Percentiles rank a stretch among this genome's conserved stretches.
These are phyloP conservation scores for Thymelicus sylvestris DNA, from an alignment of 2,888 invertebrate genomes.

Conservation along the genomic window DNA sequence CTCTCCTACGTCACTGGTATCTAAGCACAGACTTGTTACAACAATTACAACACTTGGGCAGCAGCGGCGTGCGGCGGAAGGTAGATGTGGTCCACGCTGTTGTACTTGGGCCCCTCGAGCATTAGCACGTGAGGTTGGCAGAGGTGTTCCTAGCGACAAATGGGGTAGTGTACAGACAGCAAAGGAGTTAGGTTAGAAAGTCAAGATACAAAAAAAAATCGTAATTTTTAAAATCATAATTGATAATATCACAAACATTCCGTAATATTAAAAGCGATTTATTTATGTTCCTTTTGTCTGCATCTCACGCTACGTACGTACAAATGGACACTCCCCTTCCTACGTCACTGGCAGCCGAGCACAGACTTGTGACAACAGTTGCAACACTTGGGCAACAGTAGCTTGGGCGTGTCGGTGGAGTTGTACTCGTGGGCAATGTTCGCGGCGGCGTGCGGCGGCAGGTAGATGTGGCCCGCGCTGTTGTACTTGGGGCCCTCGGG, in stretches of 20 bases:
- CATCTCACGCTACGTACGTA: too few species aligned
- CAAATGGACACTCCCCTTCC: too few species aligned
- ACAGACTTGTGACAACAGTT: constrained; percentile 75
- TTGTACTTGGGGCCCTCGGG: constrained; percentile 66
- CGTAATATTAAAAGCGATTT: too few species aligned
- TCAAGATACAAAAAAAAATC: too few species aligned
- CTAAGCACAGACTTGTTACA: constrained; percentile 73
- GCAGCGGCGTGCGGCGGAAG: constrained; percentile 49
- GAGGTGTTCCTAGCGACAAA: constrained; percentile 53
- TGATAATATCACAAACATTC: too few species aligned
- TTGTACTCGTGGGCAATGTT: constrained; percentile 44
- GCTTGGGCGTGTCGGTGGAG: constrained; percentile 47
- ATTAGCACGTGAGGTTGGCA: constrained; percentile 65
- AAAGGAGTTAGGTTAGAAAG: too few species aligned
- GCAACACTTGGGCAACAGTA: constrained; percentile 68
- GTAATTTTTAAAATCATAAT: too few species aligned
- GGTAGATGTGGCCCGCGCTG: constrained; percentile 51
- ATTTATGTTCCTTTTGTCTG: too few species aligned
- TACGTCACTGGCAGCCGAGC: constrained; percentile 58
- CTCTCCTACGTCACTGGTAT: constrained; percentile 47
- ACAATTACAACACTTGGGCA: constrained; percentile 74
- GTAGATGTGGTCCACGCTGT: constrained; percentile 53
- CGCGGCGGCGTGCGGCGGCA: constrained; percentile 45
- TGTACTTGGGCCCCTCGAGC: constrained; percentile 64
- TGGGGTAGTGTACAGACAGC: too few species aligned